phyloP scores from a whole-genome alignment of 2,888 invertebrate genomes.

The Hemaris fuciformis region DNA sequence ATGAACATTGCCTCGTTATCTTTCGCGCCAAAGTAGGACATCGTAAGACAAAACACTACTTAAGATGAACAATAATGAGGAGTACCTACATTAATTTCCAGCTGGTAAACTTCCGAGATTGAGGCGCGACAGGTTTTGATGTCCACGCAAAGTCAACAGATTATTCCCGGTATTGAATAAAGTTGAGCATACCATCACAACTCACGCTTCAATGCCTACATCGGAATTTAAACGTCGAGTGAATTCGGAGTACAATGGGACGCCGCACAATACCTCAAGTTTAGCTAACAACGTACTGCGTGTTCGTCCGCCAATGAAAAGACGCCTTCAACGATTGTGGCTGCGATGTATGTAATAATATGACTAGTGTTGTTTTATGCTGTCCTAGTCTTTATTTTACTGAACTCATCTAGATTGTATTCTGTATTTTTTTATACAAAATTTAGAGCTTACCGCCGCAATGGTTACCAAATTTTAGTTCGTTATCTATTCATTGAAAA shows the following conservation, averaged over 20 bases:
- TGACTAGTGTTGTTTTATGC: slow-evolving; percentile 20
- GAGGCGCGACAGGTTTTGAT: background rate
- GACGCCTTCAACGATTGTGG: slow-evolving; percentile 29
- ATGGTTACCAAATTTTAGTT: no score
- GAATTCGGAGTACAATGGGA: slow-evolving; percentile 25
- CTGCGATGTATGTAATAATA: slow-evolving; percentile 31
- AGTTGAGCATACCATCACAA: slow-evolving; percentile 16
- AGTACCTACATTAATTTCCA: no score
- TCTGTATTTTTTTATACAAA: no score
- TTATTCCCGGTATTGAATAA: slow-evolving; percentile 1
- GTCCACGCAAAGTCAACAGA: background rate
- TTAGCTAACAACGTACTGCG: slow-evolving; percentile 22
- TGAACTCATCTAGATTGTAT: no score
- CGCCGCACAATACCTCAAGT: slow-evolving; percentile 25
- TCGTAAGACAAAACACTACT: no score
- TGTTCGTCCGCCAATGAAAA: slow-evolving; percentile 21
- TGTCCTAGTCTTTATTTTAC: background rate
- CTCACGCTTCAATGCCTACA: slow-evolving; percentile 11
- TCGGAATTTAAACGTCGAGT: slow-evolving; percentile 16
- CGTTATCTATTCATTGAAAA: no score
- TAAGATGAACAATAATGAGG: no score
- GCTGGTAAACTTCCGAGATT: no score
- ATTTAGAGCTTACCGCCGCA: no score
- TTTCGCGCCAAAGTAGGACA: no score
- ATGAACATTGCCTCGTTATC: no score